Evolutionary conservation across 92 coral and sea anemone genomes (phyloP), one percentile per base, ranked within the genome.

Genomic region (Epizoanthus ramosus): DNA sequence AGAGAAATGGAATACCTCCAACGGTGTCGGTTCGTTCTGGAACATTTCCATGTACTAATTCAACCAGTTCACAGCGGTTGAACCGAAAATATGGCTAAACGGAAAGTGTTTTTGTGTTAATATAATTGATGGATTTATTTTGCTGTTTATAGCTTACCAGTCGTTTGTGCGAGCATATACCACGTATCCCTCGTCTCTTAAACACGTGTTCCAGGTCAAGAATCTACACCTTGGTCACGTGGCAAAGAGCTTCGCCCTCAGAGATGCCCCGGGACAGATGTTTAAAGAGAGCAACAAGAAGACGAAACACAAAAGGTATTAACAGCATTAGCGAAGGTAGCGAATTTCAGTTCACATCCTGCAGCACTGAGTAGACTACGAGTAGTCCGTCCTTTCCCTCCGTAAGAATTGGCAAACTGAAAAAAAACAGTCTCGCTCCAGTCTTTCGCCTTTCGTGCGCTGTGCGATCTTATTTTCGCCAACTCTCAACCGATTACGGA

Each of bases 121-220:
- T n/a, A n/a, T 31, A 59, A 67, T 73, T 43, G 31, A 41, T 54
- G 7, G 65, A 25, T 52, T 28, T 63, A 59, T 22, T 19, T 59
- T 35, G 54, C 37, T 28, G 69, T 58, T 84, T 60, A 16, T 85
- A 95, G 98, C 98, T 3, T 95, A 89, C 80, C 95, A 89, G 86
- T 95, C 98, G 3, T 95, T 95, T 80, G 87, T 95, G 10, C 89
- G 98, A 61, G 94, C 98, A n/a, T 95, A 95, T 52, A 95, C 97
- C 18, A 95, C 98, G 15, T 93, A 89, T 74, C 98, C 98, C n/a
- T 76, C 91, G 37, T 53, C 79, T 39, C 64, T 93, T 41, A 95
- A 95, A 71, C 93, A 91, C 91, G 86, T 95, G 45, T 95, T 95
- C 75, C 98, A 93, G 86, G 80, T 92, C 75, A 88, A 84, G 77